phyloP scores from a whole-genome alignment of 2,113 vertebrate genomes.

The Grantiella picta region DNA sequence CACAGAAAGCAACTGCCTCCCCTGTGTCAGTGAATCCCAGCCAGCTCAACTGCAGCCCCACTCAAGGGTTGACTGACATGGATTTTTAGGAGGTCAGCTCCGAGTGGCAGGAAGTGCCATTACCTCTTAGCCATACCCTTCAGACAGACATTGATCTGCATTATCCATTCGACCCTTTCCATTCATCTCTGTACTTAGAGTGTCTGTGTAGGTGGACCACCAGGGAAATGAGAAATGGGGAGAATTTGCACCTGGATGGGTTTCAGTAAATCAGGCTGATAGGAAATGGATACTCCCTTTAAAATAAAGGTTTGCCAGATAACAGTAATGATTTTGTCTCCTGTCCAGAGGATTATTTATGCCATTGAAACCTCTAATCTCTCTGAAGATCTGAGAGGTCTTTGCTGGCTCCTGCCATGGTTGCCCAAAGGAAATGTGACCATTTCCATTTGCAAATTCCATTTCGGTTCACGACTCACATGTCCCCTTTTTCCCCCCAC shows the following conservation, averaged over 20 bases:
- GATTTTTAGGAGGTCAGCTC: not conserved
- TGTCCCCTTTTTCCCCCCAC: not conserved
- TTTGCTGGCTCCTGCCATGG: not conserved
- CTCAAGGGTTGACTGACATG: not conserved
- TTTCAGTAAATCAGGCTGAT: not conserved
- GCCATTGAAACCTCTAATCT: not conserved
- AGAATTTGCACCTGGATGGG: not conserved
- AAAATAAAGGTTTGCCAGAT: not conserved
- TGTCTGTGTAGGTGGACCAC: not conserved
- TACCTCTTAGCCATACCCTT: not conserved
- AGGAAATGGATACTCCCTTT: not conserved
- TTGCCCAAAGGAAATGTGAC: not conserved
- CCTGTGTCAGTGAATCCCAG: not conserved
- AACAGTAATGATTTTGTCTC: not conserved
- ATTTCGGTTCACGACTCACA: not conserved
- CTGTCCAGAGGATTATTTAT: not conserved
- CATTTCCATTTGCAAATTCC: not conserved
- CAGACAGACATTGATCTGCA: slow-evolving; percentile 3
- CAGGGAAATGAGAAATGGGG: not conserved
- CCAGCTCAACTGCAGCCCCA: not conserved
- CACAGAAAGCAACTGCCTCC: fast-evolving
- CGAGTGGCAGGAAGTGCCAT: not conserved
- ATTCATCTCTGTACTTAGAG: not conserved
- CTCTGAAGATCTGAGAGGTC: not conserved
- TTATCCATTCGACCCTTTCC: not conserved